Evolutionary conservation across 2,888 invertebrate genomes (phyloP).

Genomic region (Drosophila mayaguana): DNA sequence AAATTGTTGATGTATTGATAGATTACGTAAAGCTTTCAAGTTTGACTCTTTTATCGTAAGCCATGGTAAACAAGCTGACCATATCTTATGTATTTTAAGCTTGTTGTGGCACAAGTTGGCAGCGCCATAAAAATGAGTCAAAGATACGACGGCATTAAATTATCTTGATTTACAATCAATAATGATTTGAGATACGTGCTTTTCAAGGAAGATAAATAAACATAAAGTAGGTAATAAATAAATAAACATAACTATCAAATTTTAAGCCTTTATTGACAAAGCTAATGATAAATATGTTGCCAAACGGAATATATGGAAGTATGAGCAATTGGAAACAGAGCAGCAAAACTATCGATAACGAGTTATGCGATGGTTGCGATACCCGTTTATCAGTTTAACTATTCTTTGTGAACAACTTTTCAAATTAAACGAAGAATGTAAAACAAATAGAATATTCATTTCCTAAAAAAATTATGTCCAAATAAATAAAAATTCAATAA

Average conservation of each 20-base stretch:
- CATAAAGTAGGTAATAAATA: neutral
- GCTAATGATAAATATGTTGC: no score
- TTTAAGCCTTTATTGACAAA: neutral
- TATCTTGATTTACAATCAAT: neutral
- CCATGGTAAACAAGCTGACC: conserved; percentile 5
- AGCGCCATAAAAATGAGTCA: neutral
- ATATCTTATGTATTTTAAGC: neutral
- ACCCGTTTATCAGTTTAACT: no score
- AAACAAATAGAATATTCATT: no score
- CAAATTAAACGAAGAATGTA: no score
- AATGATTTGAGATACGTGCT: neutral
- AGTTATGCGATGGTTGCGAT: no score
- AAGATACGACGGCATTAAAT: neutral
- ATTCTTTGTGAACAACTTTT: no score
- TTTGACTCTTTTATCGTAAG: conserved; percentile 16
- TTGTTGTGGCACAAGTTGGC: conserved; percentile 7
- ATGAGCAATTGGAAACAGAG: no score
- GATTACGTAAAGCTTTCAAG: conserved; percentile 5
- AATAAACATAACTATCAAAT: neutral
- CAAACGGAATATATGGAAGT: no score
- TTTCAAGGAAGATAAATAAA: conserved; percentile 1
- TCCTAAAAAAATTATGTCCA: no score
- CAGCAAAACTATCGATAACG: no score
- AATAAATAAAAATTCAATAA: no score
- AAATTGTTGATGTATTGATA: conserved; percentile 5